Percentiles rank a stretch among this genome's conserved stretches.
phyloP scores from a whole-genome alignment of 2,888 invertebrate genomes.

The Neoaliturus tenellus region DNA sequence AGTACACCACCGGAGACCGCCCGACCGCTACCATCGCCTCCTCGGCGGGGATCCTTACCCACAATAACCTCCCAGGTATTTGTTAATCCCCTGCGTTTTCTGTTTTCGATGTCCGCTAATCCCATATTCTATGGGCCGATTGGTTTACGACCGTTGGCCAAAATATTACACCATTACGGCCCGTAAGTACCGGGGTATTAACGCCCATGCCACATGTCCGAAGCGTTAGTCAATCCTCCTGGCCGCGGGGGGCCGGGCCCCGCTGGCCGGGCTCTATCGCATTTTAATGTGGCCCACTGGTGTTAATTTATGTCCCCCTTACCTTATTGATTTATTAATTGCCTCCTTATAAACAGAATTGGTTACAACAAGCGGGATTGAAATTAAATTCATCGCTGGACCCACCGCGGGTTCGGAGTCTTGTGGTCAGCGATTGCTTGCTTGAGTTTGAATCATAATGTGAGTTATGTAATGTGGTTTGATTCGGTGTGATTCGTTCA shows the following conservation, averaged over 20 bases:
- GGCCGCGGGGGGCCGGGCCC: neutral
- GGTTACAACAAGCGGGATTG: conserved; percentile 47
- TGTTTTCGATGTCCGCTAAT: conserved; percentile 24
- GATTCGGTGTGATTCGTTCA: no score
- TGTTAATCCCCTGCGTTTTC: neutral
- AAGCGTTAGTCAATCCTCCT: conserved; percentile 47
- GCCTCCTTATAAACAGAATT: conserved; percentile 51
- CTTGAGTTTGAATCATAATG: neutral
- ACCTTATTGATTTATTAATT: conserved; percentile 57
- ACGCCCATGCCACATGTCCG: conserved; percentile 33
- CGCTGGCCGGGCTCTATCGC: conserved; percentile 34
- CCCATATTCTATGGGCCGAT: conserved; percentile 14
- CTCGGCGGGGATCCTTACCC: neutral
- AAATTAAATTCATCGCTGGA: conserved; percentile 42
- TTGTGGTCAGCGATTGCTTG: no score
- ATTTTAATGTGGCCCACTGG: conserved; percentile 53
- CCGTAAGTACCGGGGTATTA: conserved; percentile 43
- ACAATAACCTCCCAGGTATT: neutral
- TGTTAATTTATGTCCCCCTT: conserved; percentile 55
- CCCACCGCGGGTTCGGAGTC: neutral
- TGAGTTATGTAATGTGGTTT: no score
- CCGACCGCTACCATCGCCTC: no score
- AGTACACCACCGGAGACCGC: no score
- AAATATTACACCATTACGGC: conserved; percentile 39
- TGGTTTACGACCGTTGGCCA: conserved; percentile 28